Evolutionary conservation across 1,140 invertebrate genomes (phyloP).

Genomic region (Ceratosolen fusciceps): DNA sequence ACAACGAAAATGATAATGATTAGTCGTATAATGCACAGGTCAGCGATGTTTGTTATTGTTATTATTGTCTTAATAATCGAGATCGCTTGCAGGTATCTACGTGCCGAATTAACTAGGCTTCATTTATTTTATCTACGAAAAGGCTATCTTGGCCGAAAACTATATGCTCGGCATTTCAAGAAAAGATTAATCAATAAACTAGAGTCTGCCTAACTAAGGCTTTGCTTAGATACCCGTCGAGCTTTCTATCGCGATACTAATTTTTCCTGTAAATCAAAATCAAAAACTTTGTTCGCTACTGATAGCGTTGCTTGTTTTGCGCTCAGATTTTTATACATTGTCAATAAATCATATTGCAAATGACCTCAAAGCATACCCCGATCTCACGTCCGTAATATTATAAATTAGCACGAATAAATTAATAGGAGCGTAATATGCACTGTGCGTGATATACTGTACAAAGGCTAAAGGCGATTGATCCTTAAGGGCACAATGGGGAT

Average conservation of each 20-base stretch:
- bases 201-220: background rate
- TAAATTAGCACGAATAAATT: too few species aligned
- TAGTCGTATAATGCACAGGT: too few species aligned
- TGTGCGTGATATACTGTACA: too few species aligned
- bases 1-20: too few species aligned
- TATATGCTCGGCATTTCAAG: background rate
- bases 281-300: background rate
- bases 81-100: too few species aligned
- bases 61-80: too few species aligned
- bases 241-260: background rate
- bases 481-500: too few species aligned
- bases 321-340: background rate
- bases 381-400: background rate
- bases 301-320: background rate
- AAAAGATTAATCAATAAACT: background rate
- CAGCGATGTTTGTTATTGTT: too few species aligned
- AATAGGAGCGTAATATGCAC: too few species aligned
- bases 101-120: too few species aligned
- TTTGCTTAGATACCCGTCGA: background rate
- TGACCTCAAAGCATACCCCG: background rate
- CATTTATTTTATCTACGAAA: background rate
- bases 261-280: background rate
- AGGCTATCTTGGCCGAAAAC: background rate
- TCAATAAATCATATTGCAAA: conserved; percentile 1
- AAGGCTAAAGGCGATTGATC: too few species aligned